Base-by-base conservation (phyloP, 1,140 invertebrate genomes). In the Polypedilum vanderplanki region DNA sequence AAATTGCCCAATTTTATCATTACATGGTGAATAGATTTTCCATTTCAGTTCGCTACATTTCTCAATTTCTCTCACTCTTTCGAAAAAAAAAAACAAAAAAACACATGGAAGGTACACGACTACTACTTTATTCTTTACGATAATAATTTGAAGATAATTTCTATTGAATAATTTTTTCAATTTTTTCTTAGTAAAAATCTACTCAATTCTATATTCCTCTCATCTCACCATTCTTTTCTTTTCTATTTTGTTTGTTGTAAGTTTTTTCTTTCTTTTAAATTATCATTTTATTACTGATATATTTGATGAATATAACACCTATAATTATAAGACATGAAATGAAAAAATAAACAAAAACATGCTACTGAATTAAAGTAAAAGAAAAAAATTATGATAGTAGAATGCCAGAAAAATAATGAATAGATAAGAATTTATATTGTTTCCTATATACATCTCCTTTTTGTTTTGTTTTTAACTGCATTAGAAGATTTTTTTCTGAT, bases 281-380 rank as follows among this genome's bases (percentile, higher is more conserved):
- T n/a, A 57, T 57, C 46, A 15, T 57, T 57, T 57, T 12, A 57
- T n/a, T 57, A 57, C 46, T 57, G 41, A 46, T n/a, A 33, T 33
- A 33, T 33, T 33, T 57, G 46, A 57, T 57, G 46, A 57, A 57
- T 57, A 57, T 57, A 57, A 57, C 24, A 57, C 46, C 10, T 57
- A 57, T 57, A 57, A n/a, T 57, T 57, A 57, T 57, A 57, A 57
- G 46, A 57, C 46, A 57, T 57, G 46, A 57, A 57, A 57, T 57
- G 46, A 57, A 57, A 57, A 12, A 15, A 57, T 15, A 57, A 57
- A 33, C 5, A 33, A 33, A 33, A 33, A 33, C 24, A 33, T 33
- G 24, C 24, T 57, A 57, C 12, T 57, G 46, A 57, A 15, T 46
- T n/a, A 57, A 57, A 57, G 24, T 33, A 33, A 57, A 57, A 57